Evolutionary conservation across 2,888 invertebrate species (phyloP).

Genomic region (Eupithecia inturbata): DNA sequence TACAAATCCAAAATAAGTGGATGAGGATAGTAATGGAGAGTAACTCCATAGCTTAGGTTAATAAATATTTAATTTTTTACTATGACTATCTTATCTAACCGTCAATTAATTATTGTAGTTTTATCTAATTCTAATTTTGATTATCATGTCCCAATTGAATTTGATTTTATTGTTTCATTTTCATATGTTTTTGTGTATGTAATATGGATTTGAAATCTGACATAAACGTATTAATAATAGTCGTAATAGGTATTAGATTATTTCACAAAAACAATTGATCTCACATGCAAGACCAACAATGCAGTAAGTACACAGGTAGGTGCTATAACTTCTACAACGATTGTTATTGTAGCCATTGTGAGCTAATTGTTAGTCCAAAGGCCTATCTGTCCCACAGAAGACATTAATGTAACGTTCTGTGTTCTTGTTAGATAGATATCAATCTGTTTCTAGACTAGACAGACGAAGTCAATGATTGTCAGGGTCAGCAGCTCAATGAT

Average conservation of each 20-base stretch:
- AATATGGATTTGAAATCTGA: no score
- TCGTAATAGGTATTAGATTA: not conserved
- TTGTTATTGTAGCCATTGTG: slow-evolving; percentile 25
- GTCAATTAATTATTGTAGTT: no score
- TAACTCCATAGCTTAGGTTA: no score
- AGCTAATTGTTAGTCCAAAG: slow-evolving; percentile 34
- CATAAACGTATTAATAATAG: no score
- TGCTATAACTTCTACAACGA: slow-evolving; percentile 26
- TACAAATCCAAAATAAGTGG: no score
- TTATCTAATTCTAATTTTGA: no score
- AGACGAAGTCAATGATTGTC: not conserved
- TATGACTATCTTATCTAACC: no score
- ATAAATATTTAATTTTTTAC: no score
- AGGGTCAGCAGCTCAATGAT: not conserved
- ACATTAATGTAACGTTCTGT: not conserved
- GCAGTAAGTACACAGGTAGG: not conserved
- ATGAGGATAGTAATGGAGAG: no score
- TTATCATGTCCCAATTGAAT: no score
- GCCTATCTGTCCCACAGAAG: not conserved
- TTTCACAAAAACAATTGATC: not conserved
- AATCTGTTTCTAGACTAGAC: not conserved
- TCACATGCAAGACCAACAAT: slow-evolving; percentile 8
- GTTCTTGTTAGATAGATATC: slow-evolving; percentile 4
- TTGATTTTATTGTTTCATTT: no score
- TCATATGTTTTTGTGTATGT: no score